These are phyloP conservation scores for Blera fallax DNA, from an alignment of 2,888 invertebrate species.

Conservation along the genomic window DNA sequence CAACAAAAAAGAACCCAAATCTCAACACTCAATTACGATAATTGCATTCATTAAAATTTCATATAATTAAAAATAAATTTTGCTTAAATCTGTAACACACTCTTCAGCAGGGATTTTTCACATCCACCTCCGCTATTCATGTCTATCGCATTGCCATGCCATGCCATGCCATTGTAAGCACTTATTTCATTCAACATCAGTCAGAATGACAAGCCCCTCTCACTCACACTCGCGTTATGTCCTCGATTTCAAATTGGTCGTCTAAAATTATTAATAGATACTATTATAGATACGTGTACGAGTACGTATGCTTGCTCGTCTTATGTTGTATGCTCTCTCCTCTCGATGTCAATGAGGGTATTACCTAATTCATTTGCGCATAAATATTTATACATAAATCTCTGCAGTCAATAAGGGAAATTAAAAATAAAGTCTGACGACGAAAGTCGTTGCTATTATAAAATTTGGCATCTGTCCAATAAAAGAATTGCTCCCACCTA, in stretches of 20 bases:
- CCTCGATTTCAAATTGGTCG: slow-evolving; percentile 35
- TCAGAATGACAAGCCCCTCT: slow-evolving; percentile 24
- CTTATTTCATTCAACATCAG: not conserved
- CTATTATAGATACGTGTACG: not conserved
- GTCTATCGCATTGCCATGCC: not conserved
- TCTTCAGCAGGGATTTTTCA: not conserved
- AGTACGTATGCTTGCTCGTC: not conserved
- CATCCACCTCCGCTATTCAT: not conserved
- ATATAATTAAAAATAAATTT: not conserved
- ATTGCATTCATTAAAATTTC: slow-evolving; percentile 1
- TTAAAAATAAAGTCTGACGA: slow-evolving; percentile 10
- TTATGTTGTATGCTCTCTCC: not conserved
- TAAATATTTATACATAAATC: slow-evolving; percentile 39
- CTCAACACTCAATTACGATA: slow-evolving; percentile 14
- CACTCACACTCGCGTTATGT: not conserved
- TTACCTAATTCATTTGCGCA: slow-evolving; percentile 42
- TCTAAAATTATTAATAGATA: slow-evolving; percentile 43
- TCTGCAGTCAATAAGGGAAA: slow-evolving; percentile 38
- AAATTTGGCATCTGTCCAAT: slow-evolving; percentile 35
- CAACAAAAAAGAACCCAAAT: not conserved
- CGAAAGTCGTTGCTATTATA: slow-evolving; percentile 27
- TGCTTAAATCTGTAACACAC: not conserved
- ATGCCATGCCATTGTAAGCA: not conserved
- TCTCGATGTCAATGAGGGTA: not conserved
- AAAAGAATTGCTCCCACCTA: slow-evolving; percentile 12